A percentile compares a stretch with the other conserved stretches of the same genome.
phyloP scores from a whole-genome alignment of 37 sponge, comb jelly and placozoan species.

The Oscarella lobularis region DNA sequence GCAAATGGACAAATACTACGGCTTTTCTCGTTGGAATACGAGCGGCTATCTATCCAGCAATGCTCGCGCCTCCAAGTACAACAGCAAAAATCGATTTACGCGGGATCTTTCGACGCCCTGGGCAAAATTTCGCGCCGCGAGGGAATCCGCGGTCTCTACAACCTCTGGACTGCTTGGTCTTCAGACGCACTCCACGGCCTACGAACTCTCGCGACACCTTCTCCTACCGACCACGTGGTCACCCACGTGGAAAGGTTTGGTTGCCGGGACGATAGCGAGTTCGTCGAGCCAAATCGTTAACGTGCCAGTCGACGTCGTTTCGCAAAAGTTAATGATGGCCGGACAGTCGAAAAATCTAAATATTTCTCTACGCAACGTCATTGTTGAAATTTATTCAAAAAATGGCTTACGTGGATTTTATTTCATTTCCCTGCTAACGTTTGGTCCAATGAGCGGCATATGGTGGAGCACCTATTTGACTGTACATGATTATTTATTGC shows the following conservation, averaged over 20 bases:
- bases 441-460: constrained; percentile 79
- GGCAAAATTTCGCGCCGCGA: constrained; percentile 46
- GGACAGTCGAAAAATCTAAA: constrained; percentile 33
- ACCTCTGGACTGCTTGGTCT: constrained; percentile 42
- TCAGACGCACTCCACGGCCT: constrained; percentile 82
- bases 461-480: constrained; percentile 90
- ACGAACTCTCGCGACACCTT: constrained; percentile 75
- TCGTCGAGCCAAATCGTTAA: constrained; percentile 66
- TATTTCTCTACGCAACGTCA: constrained; percentile 22
- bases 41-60: no score
- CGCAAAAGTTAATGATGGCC: constrained; percentile 79
- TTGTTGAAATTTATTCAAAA: constrained; percentile 25
- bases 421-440: constrained; percentile 68
- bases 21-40: no score
- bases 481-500: no score
- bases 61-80: constrained; percentile 89
- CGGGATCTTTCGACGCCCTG: constrained; percentile 84
- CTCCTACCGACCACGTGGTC: no score
- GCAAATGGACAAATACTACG: no score
- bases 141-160: constrained; percentile 78
- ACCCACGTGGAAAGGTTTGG: no score
- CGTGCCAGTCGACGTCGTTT: constrained; percentile 80
- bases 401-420: constrained; percentile 70
- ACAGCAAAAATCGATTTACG: constrained; percentile 42
- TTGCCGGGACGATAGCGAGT: no score